Percentiles rank a stretch among this genome's conserved stretches.
These are phyloP conservation scores for Pseudococcus viburni DNA, from an alignment of 2,888 invertebrate genomes.

Conservation along the genomic window DNA sequence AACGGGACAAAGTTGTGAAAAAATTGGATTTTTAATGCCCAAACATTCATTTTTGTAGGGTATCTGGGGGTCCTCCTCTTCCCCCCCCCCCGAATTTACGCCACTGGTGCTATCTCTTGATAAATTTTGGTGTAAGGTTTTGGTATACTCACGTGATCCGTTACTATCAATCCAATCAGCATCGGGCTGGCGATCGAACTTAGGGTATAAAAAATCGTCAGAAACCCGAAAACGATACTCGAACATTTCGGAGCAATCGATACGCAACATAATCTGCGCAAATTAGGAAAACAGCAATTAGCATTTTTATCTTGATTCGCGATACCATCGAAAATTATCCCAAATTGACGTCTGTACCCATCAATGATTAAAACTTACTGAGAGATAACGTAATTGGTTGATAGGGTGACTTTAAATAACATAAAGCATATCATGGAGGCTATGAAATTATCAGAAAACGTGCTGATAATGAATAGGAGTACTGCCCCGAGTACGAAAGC, in stretches of 20 bases:
- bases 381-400: conserved; percentile 15
- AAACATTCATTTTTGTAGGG: too few species aligned
- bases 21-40: too few species aligned
- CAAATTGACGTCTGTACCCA: too few species aligned
- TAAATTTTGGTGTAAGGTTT: too few species aligned
- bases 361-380: background rate
- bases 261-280: conserved; percentile 26
- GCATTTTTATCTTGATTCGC: background rate
- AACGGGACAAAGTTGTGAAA: too few species aligned
- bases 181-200: background rate
- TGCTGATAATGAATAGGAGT: background rate
- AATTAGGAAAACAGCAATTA: too few species aligned
- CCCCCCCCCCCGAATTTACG: too few species aligned
- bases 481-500: background rate
- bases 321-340: too few species aligned
- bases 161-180: background rate
- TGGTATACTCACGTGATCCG: background rate
- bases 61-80: too few species aligned
- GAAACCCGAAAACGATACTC: background rate
- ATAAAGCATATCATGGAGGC: conserved; percentile 11
- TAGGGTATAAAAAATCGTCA: background rate
- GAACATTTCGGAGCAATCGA: conserved; percentile 30
- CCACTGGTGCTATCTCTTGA: too few species aligned
- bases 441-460: background rate
- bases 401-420: conserved; percentile 24